Evolutionary conservation across 2,888 invertebrate species (phyloP).

Genomic region (Taphrorychus bicolor): DNA sequence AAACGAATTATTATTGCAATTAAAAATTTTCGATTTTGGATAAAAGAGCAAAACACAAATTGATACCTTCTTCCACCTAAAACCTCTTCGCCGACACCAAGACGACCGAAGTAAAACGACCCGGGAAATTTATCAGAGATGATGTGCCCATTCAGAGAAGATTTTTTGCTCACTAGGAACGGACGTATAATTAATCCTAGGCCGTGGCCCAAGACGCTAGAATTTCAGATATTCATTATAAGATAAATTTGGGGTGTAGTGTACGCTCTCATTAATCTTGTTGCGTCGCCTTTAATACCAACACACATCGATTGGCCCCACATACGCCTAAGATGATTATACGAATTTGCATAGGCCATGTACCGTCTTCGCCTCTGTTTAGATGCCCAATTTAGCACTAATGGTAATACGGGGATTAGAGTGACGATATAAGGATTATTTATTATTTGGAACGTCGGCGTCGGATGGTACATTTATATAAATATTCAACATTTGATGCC

Average conservation of each 20-base stretch:
- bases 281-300: slow-evolving; percentile 48
- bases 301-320: slow-evolving; percentile 47
- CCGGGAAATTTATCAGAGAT: slow-evolving; percentile 32
- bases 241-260: slow-evolving; percentile 48
- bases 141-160: slow-evolving; percentile 32
- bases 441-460: neutral
- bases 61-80: neutral
- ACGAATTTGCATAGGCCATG: slow-evolving; percentile 10
- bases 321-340: slow-evolving; percentile 29
- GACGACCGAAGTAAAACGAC: slow-evolving; percentile 27
- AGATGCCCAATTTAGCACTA: neutral
- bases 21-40: neutral
- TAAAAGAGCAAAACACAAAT: neutral
- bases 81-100: neutral
- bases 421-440: neutral
- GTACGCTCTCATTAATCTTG: slow-evolving; percentile 46
- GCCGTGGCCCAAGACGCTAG: slow-evolving; percentile 40
- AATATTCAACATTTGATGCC: too few relatives aligned
- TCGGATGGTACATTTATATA: too few relatives aligned
- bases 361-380: neutral
- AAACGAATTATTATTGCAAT: neutral
- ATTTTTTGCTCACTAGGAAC: slow-evolving; percentile 32
- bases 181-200: slow-evolving; percentile 41
- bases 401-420: neutral
- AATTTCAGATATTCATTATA: slow-evolving; percentile 47